Base-by-base conservation (phyloP, 2,888 invertebrate species). In the Poecilus cupreus region DNA sequence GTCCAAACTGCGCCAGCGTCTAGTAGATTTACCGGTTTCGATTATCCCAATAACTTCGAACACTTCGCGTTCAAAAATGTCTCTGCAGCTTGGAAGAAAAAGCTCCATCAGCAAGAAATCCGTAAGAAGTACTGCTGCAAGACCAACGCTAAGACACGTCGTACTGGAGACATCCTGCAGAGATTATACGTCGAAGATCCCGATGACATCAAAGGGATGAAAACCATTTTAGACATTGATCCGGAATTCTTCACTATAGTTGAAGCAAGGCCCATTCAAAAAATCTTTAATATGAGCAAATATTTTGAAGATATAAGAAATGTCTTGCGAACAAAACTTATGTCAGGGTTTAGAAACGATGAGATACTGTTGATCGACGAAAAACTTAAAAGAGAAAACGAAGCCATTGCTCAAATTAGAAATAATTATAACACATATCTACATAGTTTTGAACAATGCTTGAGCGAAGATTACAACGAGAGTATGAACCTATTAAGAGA, bases 161-260 rank as follows among this genome's bases (percentile, higher is more conserved):
- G 88, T 80, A 86, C 85, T 26, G 88, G 89, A 84, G 92, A 93
- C 85, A 88, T 93, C 83, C 89, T 93, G 32, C 89, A 91, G 83
- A 88, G 64, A 13, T 37, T 68, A 37, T 92, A 90, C 80, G 89
- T 93, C 22, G 89, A 91, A 86, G 91, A 92, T 84, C 90, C 91
- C n/a, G 88, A 89, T 32, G 90, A 92, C 84, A 82, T 87, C 3
- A 85, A 85, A 20, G 90, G 90, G 82, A 90, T 91, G 26, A 90
- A 91, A 83, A 92, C 93, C 0, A 92, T 94, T 70, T 89, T 92
- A 13, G 93, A 94, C 87, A 90, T 94, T 46, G 93, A 94, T 86
- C 92, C 93, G 0, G 91, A 92, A 83, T 94, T 93, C 87, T 94
- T 93, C 86, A 90, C 91, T 0, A 91, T 92, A 43, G 90, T 93